Conservation (phyloP, 1,140 invertebrate species). For the Mylabris phalerata region DNA sequence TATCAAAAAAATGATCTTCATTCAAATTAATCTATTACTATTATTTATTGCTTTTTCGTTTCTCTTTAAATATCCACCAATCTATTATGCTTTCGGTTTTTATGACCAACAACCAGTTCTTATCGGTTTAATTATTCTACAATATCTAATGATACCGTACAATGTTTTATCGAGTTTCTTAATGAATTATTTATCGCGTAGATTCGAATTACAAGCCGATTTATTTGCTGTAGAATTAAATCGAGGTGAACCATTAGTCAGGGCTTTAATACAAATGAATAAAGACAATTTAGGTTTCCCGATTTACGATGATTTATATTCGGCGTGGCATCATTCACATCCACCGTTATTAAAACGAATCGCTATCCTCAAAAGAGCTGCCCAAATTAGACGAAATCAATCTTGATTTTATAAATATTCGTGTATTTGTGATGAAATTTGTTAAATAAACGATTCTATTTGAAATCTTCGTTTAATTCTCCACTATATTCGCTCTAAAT, state of each 20-base stretch:
- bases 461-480: no score
- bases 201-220: constrained; percentile 96
- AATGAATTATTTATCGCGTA: constrained; percentile 60
- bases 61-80: constrained; percentile 67
- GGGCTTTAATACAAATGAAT: constrained; percentile 85
- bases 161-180: constrained; percentile 75
- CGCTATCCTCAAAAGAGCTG: constrained; percentile 38
- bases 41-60: constrained; percentile 84
- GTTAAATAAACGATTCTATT: no score
- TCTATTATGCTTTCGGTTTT: constrained; percentile 89
- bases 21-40: constrained; percentile 66
- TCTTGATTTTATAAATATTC: no score
- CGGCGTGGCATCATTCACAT: constrained; percentile 92
- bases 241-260: constrained; percentile 60
- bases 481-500: no score
- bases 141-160: constrained; percentile 88
- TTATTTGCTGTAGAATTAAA: constrained; percentile 79
- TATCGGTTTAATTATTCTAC: constrained; percentile 85
- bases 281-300: constrained; percentile 94
- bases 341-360: constrained; percentile 92
- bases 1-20: constrained; percentile 78
- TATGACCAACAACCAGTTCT: constrained; percentile 71
- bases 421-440: no score
- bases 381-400: neutral
- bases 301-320: constrained; percentile 83